Evolutionary conservation across 2,113 vertebrate genomes (phyloP).

Genomic region (Oncorhynchus gorbuscha): DNA sequence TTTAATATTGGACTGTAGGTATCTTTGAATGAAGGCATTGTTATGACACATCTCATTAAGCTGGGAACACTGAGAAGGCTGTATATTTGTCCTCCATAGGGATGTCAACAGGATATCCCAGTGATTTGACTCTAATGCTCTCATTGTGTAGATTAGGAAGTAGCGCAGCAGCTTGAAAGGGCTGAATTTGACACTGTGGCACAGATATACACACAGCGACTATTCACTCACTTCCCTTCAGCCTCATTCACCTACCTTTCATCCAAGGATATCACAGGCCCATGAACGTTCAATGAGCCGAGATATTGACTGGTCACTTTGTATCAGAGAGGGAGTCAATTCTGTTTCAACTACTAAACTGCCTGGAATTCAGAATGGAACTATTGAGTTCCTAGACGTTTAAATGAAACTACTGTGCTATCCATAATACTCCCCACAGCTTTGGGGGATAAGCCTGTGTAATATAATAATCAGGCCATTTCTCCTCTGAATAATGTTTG

Average conservation of each 20-base stretch:
- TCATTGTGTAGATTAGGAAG: conserved; percentile 11
- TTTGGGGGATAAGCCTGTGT: background rate
- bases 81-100: background rate
- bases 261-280: background rate
- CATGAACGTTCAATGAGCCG: too few species aligned
- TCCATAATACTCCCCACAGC: background rate
- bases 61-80: background rate
- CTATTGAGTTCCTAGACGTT: background rate
- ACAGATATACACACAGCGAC: background rate
- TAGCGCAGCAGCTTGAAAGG: background rate
- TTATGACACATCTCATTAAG: background rate
- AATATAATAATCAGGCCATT: background rate
- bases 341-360: background rate
- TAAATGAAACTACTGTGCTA: background rate
- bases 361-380: background rate
- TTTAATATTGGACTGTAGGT: too few species aligned
- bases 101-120: background rate
- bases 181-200: background rate
- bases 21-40: background rate
- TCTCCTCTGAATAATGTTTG: background rate
- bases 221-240: background rate
- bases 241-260: background rate
- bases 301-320: background rate
- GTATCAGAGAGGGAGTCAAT: background rate
- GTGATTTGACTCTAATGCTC: conserved; percentile 1